phyloP scores from a whole-genome alignment of 2,797 vertebrate genomes.

The Rhincodon typus region DNA sequence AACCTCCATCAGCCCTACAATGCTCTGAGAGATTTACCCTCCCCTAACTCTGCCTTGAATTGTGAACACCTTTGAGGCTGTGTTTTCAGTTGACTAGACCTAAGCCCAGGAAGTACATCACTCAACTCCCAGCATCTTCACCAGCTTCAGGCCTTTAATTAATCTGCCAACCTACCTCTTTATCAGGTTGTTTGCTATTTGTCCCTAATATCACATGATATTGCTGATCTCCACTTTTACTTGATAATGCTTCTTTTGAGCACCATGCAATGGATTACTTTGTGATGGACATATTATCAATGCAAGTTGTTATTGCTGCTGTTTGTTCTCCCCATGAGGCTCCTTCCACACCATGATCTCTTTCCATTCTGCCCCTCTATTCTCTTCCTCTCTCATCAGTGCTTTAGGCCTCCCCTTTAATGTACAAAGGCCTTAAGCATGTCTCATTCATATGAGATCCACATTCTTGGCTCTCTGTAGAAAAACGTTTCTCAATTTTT shows the following conservation, averaged over 20 bases:
- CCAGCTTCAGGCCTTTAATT: background rate
- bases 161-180: background rate
- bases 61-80: background rate
- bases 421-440: too few species aligned
- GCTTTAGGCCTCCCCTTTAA: too few species aligned
- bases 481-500: too few species aligned
- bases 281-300: too few species aligned
- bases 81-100: background rate
- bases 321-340: too few species aligned
- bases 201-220: background rate
- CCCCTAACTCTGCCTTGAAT: background rate
- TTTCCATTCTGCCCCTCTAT: too few species aligned
- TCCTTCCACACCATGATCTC: too few species aligned
- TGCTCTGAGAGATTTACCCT: background rate
- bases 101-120: background rate
- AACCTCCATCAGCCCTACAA: background rate
- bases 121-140: background rate
- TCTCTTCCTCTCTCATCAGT: too few species aligned
- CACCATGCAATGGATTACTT: too few species aligned
- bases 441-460: too few species aligned
- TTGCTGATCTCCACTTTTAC: background rate
- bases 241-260: background rate
- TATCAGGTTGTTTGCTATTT: background rate
- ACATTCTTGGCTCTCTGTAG: too few species aligned
- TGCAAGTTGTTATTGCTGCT: too few species aligned